Evolutionary conservation across 2,888 invertebrate species (phyloP).

Genomic region (Diplazon laetatorius): DNA sequence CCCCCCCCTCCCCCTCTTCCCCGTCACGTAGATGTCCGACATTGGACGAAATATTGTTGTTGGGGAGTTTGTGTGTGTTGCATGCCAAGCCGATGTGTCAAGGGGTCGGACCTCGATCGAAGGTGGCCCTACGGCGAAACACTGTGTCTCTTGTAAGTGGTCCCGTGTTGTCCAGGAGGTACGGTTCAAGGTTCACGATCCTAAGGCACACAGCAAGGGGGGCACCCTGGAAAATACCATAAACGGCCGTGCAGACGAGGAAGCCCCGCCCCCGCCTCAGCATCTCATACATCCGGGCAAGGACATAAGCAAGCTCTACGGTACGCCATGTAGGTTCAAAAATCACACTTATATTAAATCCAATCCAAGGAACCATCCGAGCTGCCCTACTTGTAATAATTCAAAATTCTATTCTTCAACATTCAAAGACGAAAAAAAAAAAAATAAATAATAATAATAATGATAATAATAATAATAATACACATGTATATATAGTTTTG

Average conservation of each 20-base stretch:
- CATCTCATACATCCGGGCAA: conserved; percentile 94
- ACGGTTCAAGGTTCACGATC: conserved; percentile 97
- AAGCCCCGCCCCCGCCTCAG: conserved; percentile 87
- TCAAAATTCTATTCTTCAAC: conserved; percentile 22
- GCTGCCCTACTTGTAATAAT: conserved; percentile 69
- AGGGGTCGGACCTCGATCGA: conserved; percentile 75
- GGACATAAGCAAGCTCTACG: conserved; percentile 95
- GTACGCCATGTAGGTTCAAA: conserved; percentile 75
- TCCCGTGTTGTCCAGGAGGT: conserved; percentile 91
- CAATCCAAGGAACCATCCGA: conserved; percentile 65
- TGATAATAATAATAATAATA: no score
- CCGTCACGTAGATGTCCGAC: no score
- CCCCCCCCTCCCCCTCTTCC: no score
- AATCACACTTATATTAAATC: conserved; percentile 61
- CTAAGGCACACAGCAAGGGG: conserved; percentile 96
- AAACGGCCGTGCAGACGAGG: conserved; percentile 89
- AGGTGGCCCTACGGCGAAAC: conserved; percentile 79
- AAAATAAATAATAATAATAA: conserved; percentile 19
- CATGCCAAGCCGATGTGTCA: conserved; percentile 75
- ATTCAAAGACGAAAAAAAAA: conserved; percentile 8
- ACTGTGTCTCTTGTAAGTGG: conserved; percentile 84
- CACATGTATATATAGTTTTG: no score
- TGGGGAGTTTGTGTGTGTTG: no score
- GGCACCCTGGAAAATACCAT: conserved; percentile 96
- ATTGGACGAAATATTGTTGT: no score